Evolutionary conservation across 2,797 vertebrate genomes (phyloP).

Genomic region (Babyrousa celebensis): DNA sequence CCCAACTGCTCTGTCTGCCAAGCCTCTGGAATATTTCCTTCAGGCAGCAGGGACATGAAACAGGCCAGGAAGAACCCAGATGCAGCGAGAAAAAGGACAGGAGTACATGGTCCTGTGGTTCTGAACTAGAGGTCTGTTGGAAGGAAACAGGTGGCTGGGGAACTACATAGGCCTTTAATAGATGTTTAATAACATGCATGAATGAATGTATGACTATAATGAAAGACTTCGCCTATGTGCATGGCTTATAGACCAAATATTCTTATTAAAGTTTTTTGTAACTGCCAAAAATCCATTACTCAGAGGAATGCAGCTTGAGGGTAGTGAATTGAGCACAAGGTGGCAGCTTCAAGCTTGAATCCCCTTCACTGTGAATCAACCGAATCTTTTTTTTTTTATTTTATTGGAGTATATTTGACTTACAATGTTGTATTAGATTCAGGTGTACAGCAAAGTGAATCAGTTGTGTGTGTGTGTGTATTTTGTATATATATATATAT

Average conservation of each 20-base stretch:
- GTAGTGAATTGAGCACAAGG: not conserved
- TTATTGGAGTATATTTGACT: no score
- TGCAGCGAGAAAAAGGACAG: rapidly evolving
- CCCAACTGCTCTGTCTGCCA: not conserved
- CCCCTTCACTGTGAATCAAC: not conserved
- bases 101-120: not conserved
- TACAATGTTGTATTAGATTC: no score
- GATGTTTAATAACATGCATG: not conserved
- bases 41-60: no score
- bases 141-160: not conserved
- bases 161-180: not conserved
- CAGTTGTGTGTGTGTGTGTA: no score
- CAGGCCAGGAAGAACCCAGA: not conserved
- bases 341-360: not conserved
- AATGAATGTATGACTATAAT: not conserved
- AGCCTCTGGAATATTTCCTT: not conserved
- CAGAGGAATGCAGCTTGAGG: not conserved
- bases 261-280: not conserved
- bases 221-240: not conserved
- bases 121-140: not conserved
- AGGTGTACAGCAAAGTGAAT: no score
- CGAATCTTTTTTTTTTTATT: not conserved
- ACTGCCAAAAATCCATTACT: not conserved
- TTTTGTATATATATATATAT: no score
- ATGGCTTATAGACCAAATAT: not conserved